Conservation (phyloP, 2,888 invertebrate species). For the Noctua fimbriata region DNA sequence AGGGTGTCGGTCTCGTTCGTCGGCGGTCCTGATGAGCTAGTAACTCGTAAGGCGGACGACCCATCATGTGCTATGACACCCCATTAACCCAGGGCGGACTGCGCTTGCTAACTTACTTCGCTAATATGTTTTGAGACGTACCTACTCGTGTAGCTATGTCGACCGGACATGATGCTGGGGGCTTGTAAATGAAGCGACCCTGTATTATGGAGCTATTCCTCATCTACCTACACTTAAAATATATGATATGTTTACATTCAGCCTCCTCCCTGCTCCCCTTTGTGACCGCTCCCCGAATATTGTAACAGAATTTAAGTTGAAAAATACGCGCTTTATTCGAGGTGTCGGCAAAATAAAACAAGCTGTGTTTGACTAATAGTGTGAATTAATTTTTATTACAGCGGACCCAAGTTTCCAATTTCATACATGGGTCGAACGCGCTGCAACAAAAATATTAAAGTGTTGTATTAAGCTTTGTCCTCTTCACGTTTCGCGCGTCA, state of each 20-base stretch:
- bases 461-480: slow-evolving; percentile 75
- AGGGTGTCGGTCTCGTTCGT: slow-evolving; percentile 75
- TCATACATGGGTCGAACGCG: slow-evolving; percentile 60
- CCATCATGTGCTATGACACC: slow-evolving; percentile 88
- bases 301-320: slow-evolving; percentile 34
- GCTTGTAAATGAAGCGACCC: slow-evolving; percentile 74
- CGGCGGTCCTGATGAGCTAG: slow-evolving; percentile 81
- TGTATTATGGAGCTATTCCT: slow-evolving; percentile 59
- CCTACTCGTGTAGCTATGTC: slow-evolving; percentile 50
- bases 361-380: slow-evolving; percentile 59
- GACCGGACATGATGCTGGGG: slow-evolving; percentile 71
- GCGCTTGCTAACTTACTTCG: slow-evolving; percentile 82
- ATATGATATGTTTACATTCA: slow-evolving; percentile 55
- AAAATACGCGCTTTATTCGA: slow-evolving; percentile 46
- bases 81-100: slow-evolving; percentile 85
- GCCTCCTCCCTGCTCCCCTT: slow-evolving; percentile 37
- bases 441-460: slow-evolving; percentile 71
- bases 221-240: slow-evolving; percentile 48
- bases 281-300: slow-evolving; percentile 25
- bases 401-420: slow-evolving; percentile 58
- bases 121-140: slow-evolving; percentile 83
- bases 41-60: slow-evolving; percentile 81
- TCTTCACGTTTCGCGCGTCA: slow-evolving; percentile 84
- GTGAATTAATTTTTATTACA: slow-evolving; percentile 61
- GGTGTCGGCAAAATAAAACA: slow-evolving; percentile 51